Percentiles rank a stretch among this genome's conserved stretches.
These are phyloP conservation scores for Aulostomus chinensis DNA, from an alignment of 2,797 vertebrate genomes.

Conservation along the genomic window DNA sequence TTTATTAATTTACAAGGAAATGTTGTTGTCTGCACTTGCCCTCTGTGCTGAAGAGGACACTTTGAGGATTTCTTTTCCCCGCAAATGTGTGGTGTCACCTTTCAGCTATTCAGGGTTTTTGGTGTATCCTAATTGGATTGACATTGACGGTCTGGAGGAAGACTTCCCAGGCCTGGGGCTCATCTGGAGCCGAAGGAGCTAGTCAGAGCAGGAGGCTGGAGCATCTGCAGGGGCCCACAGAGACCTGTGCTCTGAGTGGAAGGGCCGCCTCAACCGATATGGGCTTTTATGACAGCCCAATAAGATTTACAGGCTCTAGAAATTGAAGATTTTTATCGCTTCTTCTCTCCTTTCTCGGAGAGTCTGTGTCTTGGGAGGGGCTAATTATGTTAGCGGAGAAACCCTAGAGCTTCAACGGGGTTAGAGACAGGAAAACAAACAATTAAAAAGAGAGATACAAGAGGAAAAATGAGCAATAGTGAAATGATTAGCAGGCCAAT, in stretches of 20 bases:
- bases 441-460: conserved; percentile 84
- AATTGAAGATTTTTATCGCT: conserved; percentile 92
- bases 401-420: conserved; percentile 93
- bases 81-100: conserved; percentile 89
- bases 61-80: conserved; percentile 85
- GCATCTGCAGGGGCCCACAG: conserved; percentile 81
- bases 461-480: conserved; percentile 70
- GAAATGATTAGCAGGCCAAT: conserved; percentile 69
- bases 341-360: conserved; percentile 87
- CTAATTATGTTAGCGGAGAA: conserved; percentile 95
- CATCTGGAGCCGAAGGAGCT: conserved; percentile 83
- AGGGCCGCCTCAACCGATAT: conserved; percentile 86
- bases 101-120: conserved; percentile 84
- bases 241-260: conserved; percentile 80
- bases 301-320: conserved; percentile 87
- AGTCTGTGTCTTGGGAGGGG: conserved; percentile 93
- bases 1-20: conserved; percentile 93
- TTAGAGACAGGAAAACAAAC: conserved; percentile 95
- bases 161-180: conserved; percentile 83
- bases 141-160: conserved; percentile 88
- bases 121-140: conserved; percentile 90
- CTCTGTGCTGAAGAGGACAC: conserved; percentile 84
- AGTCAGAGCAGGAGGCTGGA: conserved; percentile 81
- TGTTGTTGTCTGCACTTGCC: conserved; percentile 82
- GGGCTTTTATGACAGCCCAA: conserved; percentile 91